Percentiles rank a stretch among this genome's conserved stretches.
phyloP scores from a whole-genome alignment of 2,797 vertebrate genomes.

The Nannoperca australis region DNA sequence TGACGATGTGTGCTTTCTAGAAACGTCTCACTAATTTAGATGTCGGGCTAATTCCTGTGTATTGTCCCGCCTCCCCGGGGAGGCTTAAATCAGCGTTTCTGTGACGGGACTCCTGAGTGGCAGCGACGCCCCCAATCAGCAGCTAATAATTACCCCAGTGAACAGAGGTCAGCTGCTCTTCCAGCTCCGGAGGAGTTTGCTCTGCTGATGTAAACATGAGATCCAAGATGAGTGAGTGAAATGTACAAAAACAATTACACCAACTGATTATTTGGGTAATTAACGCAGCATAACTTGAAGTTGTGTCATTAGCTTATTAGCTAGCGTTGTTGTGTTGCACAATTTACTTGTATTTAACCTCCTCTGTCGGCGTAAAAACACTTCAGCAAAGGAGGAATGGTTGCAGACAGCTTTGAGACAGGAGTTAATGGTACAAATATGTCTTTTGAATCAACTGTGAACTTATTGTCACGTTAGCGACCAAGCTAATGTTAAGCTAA shows the following conservation, averaged over 20 bases:
- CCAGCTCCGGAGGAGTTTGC: conserved; percentile 14
- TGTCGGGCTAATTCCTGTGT: conserved; percentile 71
- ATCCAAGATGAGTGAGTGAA: not conserved
- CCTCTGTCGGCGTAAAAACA: no score
- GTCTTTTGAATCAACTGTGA: not conserved
- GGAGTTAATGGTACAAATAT: no score
- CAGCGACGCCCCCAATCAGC: conserved; percentile 79
- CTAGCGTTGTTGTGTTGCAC: no score
- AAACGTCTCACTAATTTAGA: conserved; percentile 67
- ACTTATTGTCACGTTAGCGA: not conserved
- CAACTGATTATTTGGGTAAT: not conserved
- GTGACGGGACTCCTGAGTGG: conserved; percentile 71
- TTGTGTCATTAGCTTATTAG: no score
- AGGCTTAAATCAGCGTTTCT: conserved; percentile 71
- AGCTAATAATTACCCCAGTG: conserved; percentile 65
- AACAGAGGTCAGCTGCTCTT: conserved; percentile 65
- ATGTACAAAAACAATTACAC: not conserved
- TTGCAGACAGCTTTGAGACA: no score
- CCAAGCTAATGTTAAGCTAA: not conserved
- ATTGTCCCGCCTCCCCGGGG: conserved; percentile 72
- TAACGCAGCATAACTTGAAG: not conserved
- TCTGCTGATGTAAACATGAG: conserved; percentile 29
- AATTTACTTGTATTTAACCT: no score
- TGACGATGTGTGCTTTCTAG: conserved; percentile 55
- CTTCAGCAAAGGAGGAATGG: no score